These are phyloP conservation scores for Cephonodes hylas DNA, from an alignment of 2,888 invertebrate species.

Conservation along the genomic window DNA sequence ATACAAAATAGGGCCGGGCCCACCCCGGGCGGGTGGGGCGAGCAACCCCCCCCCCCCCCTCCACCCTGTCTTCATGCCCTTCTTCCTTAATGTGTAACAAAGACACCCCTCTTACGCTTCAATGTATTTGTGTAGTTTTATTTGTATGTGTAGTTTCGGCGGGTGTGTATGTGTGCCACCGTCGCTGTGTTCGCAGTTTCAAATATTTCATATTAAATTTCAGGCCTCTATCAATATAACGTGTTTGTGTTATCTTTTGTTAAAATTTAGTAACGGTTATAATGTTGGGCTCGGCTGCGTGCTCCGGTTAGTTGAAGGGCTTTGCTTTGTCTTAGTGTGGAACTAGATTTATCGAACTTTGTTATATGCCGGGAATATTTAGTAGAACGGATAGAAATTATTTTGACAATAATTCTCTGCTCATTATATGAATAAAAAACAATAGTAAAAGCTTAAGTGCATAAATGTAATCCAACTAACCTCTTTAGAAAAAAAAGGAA, in stretches of 20 bases:
- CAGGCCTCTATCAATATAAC: slow-evolving; percentile 73
- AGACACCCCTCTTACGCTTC: slow-evolving; percentile 77
- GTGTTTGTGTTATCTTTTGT: slow-evolving; percentile 67
- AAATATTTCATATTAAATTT: slow-evolving; percentile 80
- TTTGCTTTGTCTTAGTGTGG: slow-evolving; percentile 14
- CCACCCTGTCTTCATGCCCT: slow-evolving; percentile 69
- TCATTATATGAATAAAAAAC: not conserved
- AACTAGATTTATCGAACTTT: not conserved
- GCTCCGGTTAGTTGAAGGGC: slow-evolving; percentile 11
- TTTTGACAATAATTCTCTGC: not conserved
- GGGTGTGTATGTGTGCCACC: slow-evolving; percentile 30
- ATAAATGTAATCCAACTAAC: not conserved
- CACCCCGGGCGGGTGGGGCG: slow-evolving; percentile 24
- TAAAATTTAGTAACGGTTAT: slow-evolving; percentile 41
- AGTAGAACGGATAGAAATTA: not conserved
- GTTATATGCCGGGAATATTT: not conserved
- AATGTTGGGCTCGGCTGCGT: slow-evolving; percentile 24
- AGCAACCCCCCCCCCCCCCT: slow-evolving; percentile 44
- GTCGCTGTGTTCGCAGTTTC: slow-evolving; percentile 44
- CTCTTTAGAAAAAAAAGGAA: not conserved
- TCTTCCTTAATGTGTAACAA: slow-evolving; percentile 80
- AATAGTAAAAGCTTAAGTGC: not conserved
- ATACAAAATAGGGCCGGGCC: slow-evolving; percentile 71
- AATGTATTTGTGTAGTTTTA: slow-evolving; percentile 65
- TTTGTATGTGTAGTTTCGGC: slow-evolving; percentile 64